Evolutionary conservation across 2,113 vertebrate species (phyloP).

Genomic region (Malaclemys terrapin): DNA sequence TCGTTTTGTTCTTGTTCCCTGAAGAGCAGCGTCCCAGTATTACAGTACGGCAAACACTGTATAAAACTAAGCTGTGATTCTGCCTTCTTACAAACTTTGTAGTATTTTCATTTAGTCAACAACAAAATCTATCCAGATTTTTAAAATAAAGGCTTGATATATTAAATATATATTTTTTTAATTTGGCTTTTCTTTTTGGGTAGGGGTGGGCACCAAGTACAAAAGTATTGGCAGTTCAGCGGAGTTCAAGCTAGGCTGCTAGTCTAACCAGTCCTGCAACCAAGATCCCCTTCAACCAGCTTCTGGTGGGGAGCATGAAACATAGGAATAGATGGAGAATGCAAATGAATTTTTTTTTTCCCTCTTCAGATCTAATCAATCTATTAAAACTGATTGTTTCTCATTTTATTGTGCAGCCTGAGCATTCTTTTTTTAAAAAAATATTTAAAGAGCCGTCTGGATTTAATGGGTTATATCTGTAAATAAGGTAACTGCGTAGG

Average conservation of each 20-base stretch:
- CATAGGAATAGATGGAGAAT: neutral
- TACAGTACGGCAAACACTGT: conserved; percentile 23
- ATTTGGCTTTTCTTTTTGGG: neutral
- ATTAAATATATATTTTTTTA: conserved; percentile 48
- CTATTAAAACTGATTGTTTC: conserved; percentile 57
- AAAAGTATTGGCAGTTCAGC: neutral
- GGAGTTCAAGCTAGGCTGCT: neutral
- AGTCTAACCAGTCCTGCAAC: neutral
- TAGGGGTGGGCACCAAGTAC: neutral
- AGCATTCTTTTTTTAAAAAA: conserved; percentile 37
- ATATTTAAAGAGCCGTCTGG: conserved; percentile 65
- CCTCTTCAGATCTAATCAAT: conserved; percentile 27
- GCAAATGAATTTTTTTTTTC: neutral
- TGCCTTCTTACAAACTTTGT: neutral
- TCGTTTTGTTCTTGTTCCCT: conserved; percentile 55
- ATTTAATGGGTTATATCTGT: conserved; percentile 63
- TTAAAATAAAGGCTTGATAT: conserved; percentile 37
- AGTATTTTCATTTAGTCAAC: conserved; percentile 39
- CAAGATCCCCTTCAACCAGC: conserved; percentile 33
- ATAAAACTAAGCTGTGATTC: conserved; percentile 51
- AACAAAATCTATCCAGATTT: conserved; percentile 34
- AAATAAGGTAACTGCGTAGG: conserved; percentile 75
- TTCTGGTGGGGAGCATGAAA: neutral
- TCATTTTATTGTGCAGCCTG: conserved; percentile 59
- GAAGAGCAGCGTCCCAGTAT: conserved; percentile 37